Evolutionary conservation across 2,888 invertebrate species (phyloP).

Genomic region (Melanostoma scalare): DNA sequence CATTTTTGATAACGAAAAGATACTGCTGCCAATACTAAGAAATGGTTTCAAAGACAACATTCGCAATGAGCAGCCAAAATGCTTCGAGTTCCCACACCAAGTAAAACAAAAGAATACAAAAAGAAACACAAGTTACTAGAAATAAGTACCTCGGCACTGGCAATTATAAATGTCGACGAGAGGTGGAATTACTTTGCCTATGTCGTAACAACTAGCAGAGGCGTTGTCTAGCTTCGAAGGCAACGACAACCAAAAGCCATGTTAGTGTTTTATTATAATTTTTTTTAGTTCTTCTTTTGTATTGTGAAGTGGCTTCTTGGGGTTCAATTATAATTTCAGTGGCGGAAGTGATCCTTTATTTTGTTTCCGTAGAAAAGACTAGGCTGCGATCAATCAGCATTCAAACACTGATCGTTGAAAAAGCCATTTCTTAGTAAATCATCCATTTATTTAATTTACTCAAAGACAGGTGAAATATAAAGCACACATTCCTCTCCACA

Average conservation of each 20-base stretch:
- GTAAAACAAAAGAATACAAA: conserved; percentile 18
- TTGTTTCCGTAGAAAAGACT: conserved; percentile 36
- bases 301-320: conserved; percentile 50
- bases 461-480: conserved; percentile 65
- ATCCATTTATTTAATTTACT: conserved; percentile 46
- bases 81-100: conserved; percentile 14
- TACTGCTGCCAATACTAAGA: background rate
- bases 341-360: conserved; percentile 62
- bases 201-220: conserved; percentile 67
- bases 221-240: conserved; percentile 65
- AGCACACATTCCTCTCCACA: conserved; percentile 45
- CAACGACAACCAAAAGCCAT: conserved; percentile 49
- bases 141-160: conserved; percentile 58
- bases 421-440: conserved; percentile 18
- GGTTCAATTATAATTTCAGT: conserved; percentile 44
- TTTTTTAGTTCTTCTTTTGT: conserved; percentile 8
- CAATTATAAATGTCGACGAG: conserved; percentile 62
- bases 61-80: conserved; percentile 12
- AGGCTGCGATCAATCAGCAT: conserved; percentile 9
- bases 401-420: background rate
- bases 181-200: conserved; percentile 70
- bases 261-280: conserved; percentile 46
- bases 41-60: conserved; percentile 1
- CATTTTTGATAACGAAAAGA: background rate
- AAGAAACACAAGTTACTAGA: conserved; percentile 62